Evolutionary conservation across 92 coral and sea anemone genomes (phyloP).

Genomic region (Plumapathes pennacea): DNA sequence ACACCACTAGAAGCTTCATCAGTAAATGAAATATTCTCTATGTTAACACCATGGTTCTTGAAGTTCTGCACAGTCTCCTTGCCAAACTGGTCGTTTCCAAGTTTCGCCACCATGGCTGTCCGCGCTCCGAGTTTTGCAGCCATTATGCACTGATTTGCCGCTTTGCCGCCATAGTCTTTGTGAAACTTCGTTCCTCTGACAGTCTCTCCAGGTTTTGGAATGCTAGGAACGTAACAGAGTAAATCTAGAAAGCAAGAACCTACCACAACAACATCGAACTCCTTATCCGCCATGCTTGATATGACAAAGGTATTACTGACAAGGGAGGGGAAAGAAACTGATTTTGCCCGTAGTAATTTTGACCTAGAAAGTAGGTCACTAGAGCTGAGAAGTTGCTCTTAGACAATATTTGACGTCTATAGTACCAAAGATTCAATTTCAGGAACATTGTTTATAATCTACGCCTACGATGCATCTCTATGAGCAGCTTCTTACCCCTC

Average conservation of each 20-base stretch:
- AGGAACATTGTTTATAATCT: no score
- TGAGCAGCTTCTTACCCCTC: no score
- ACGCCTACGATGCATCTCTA: no score
- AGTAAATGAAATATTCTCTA: constrained; percentile 64
- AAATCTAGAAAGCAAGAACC: constrained; percentile 92
- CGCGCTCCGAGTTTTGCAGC: constrained; percentile 94
- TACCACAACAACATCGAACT: constrained; percentile 70
- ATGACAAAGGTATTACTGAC: background rate
- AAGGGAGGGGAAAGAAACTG: no score
- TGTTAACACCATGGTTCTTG: constrained; percentile 71
- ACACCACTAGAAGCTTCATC: constrained; percentile 78
- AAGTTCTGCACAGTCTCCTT: constrained; percentile 74
- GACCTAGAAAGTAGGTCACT: no score
- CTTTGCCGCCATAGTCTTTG: constrained; percentile 91
- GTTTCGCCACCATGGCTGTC: constrained; percentile 75
- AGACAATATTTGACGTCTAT: no score
- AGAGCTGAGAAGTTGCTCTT: no score
- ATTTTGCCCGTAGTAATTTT: no score
- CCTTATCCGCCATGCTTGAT: constrained; percentile 1
- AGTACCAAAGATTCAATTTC: no score
- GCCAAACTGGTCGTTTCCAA: constrained; percentile 88
- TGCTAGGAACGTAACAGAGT: constrained; percentile 73
- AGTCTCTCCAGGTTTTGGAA: constrained; percentile 81
- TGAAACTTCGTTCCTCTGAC: constrained; percentile 73
- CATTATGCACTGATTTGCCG: constrained; percentile 89